Evolutionary conservation across 2,888 invertebrate genomes (phyloP), one percentile per base, ranked within the genome.

Genomic region (Eubasilissa splendida): DNA sequence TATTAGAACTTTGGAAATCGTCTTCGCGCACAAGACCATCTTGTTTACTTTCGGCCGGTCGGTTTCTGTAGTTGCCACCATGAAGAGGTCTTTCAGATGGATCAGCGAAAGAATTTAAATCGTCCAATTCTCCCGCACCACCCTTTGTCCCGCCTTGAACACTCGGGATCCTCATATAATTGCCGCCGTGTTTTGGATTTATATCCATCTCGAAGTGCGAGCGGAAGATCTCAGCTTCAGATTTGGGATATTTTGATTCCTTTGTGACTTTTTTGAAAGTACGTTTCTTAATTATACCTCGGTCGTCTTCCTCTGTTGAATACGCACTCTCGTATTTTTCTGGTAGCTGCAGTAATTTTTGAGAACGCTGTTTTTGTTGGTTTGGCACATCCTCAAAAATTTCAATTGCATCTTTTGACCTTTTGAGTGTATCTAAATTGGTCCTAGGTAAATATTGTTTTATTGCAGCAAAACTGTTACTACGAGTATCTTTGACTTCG

Each of bases 1-100:
- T 42, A 42, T 42, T 42, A 1, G 42, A 42, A 42, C 42, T 42
- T 42, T 4, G 42, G 42, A 42, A 42, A 42, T 42, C 42, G 7
- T 4, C 7, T 63, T 31, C 33, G 10, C 63, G 63, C 11, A 31
- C 12, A 4, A 11, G 31, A 63, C 11, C 60, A 5, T 63, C 63
- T 12, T 33, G 63, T 63, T 33, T 33, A 22, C n/a, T 31, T 63
- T 7, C 31, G 33, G 12, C 31, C 63, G 42, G 33, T 88, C 89
- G 42, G 68, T 68, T 42, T 83, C 87, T 87, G 80, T 90, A 90
- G 84, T 90, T 90, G 1, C 90, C 90, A n/a, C 90, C 90, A 76
- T 90, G 90, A 84, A 86, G 88, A 8, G 89, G 89, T 31, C 42
- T 65, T 9, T 31, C 68, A 56, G 71, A 50, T 22, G 71, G 59